phyloP scores from a whole-genome alignment of 2,888 invertebrate genomes.

The Phalera bucephala region DNA sequence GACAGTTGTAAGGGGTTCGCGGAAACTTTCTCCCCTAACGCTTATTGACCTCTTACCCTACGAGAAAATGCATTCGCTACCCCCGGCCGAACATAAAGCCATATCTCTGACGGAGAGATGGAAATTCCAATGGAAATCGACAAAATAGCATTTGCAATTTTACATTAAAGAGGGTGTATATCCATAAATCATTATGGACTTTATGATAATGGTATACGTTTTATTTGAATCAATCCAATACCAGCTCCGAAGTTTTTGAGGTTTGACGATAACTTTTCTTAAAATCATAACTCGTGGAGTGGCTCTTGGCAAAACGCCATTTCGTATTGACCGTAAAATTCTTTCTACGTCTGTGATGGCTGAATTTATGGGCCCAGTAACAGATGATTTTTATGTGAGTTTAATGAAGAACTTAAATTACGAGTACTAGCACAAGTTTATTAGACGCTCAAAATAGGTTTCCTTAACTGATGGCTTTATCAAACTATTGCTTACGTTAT shows the following conservation, averaged over 20 bases:
- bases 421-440: too few relatives aligned
- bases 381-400: background rate
- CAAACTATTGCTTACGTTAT: too few relatives aligned
- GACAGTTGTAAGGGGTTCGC: constrained; percentile 67
- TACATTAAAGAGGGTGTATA: constrained; percentile 32
- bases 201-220: constrained; percentile 18
- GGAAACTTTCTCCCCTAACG: constrained; percentile 58
- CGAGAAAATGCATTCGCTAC: constrained; percentile 60
- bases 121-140: constrained; percentile 56
- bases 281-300: constrained; percentile 4
- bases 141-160: constrained; percentile 47
- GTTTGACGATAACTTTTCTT: constrained; percentile 5
- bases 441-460: too few relatives aligned
- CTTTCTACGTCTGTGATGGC: background rate
- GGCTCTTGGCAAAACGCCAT: constrained; percentile 10
- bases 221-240: constrained; percentile 19
- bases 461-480: too few relatives aligned
- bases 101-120: constrained; percentile 44
- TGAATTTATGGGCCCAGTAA: background rate
- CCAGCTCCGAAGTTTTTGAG: constrained; percentile 9
- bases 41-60: constrained; percentile 68
- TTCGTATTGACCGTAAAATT: constrained; percentile 5
- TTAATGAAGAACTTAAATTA: too few relatives aligned
- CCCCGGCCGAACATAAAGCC: constrained; percentile 44
- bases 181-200: constrained; percentile 33